Evolutionary conservation across 2,113 vertebrate genomes (phyloP), one percentile per base, ranked within the genome.

Genomic region (Turnix velox): DNA sequence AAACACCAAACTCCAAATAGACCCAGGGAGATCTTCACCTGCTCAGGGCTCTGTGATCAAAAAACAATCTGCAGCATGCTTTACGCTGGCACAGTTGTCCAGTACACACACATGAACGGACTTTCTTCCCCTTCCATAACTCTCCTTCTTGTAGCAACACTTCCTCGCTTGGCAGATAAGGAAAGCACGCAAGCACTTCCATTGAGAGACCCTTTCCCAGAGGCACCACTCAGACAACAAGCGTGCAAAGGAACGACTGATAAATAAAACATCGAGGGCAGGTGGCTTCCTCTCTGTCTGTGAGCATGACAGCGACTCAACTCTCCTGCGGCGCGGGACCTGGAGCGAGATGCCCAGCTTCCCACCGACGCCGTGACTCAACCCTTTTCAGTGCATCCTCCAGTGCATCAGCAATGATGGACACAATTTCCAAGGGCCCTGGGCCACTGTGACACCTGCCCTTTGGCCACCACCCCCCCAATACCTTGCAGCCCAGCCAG

Each of bases 311-410:
- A 35, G 66, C 9, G 58, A 42, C 31, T 6, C 49, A 12, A 55
- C 80, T 84, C 35, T 14, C 43, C 5, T 12, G 66, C 59, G 27
- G 52, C 5, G 20, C 24, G 76, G 57, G 77, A 48, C 30, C 20
- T 3, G 63, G 61, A 84, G 19, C 39, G 78, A 57, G 81, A 49
- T 22, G 17, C 4, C 63, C 61, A 84, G 90, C 48, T 91, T 90
- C 73, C 66, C 57, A 25, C 16, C 27, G 7, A 61, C 52, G 52
- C 4, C 55, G 91, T 97, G 95, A 96, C 95, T 97, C 96, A 93
- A 94, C 84, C 82, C 76, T 93, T 75, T 42, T 12, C 4, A 28
- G 74, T 2, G 89, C 88, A 69, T 76, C 43, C 66, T 63, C 73
- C 40, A 9, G 68, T 57, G 76, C 30, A 17, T 52, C 54, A 45